Conservation (phyloP, 2,888 invertebrate species). For the Ophion obscuratus region DNA sequence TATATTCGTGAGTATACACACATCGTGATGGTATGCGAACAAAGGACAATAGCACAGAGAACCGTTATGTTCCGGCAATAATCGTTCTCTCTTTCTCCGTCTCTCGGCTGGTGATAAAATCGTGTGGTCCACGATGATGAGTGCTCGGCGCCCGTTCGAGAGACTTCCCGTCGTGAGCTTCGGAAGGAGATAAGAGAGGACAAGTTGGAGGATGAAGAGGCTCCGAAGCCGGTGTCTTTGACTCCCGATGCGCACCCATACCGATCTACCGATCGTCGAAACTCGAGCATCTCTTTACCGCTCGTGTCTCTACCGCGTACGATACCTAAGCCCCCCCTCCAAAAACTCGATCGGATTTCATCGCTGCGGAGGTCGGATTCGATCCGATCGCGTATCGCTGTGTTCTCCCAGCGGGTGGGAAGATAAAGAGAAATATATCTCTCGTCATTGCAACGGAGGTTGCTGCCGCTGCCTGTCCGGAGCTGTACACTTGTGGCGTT, state of each 20-base stretch:
- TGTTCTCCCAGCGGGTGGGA: slow-evolving; percentile 55
- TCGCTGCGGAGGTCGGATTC: slow-evolving; percentile 70
- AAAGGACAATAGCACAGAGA: slow-evolving; percentile 81
- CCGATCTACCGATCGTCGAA: slow-evolving; percentile 58
- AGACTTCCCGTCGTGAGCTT: slow-evolving; percentile 78
- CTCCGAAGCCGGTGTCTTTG: slow-evolving; percentile 79
- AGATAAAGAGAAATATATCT: slow-evolving; percentile 44
- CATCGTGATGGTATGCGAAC: slow-evolving; percentile 61
- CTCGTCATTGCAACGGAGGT: slow-evolving; percentile 44
- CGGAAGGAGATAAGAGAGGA: slow-evolving; percentile 78
- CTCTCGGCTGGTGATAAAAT: slow-evolving; percentile 58
- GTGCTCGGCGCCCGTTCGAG: slow-evolving; percentile 73
- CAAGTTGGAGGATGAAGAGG: slow-evolving; percentile 40
- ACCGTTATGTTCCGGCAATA: slow-evolving; percentile 72
- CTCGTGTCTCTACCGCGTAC: slow-evolving; percentile 4
- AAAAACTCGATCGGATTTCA: slow-evolving; percentile 73
- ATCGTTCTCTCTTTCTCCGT: slow-evolving; percentile 45
- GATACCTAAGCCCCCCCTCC: background rate
- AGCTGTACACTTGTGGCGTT: slow-evolving; percentile 18
- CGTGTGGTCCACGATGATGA: slow-evolving; percentile 63
- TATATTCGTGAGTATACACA: background rate
- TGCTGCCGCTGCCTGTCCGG: background rate
- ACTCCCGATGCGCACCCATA: slow-evolving; percentile 71
- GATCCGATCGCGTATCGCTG: slow-evolving; percentile 49
- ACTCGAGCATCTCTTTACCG: slow-evolving; percentile 50